A percentile compares a stretch with the other conserved stretches of the same genome.
These are phyloP conservation scores for Leuciscus waleckii DNA, from an alignment of 2,797 vertebrate species.

Conservation along the genomic window DNA sequence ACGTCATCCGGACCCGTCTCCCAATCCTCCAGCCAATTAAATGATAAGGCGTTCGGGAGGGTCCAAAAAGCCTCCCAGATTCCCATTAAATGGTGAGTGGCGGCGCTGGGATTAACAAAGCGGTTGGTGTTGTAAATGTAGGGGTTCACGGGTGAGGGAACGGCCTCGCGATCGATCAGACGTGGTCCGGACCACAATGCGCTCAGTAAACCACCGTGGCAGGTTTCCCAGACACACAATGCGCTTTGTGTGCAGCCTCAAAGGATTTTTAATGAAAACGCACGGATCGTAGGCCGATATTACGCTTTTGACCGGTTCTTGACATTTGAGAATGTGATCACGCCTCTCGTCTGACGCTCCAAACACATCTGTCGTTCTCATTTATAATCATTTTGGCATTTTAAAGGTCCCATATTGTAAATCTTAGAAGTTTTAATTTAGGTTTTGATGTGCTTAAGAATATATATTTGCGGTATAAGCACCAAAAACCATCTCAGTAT, in stretches of 20 bases:
- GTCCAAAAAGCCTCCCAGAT: constrained; percentile 31
- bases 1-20: constrained; percentile 41
- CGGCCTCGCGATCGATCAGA: constrained; percentile 25
- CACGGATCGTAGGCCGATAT: neutral
- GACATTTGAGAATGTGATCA: neutral
- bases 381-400: neutral
- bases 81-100: constrained; percentile 49
- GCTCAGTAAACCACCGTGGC: constrained; percentile 26
- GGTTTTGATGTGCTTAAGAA: no score
- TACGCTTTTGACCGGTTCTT: neutral
- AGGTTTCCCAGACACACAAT: constrained; percentile 31
- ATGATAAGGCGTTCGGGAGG: constrained; percentile 59
- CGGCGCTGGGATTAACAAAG: constrained; percentile 49
- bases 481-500: no score
- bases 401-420: no score
- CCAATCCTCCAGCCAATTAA: constrained; percentile 63
- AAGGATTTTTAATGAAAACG: constrained; percentile 15
- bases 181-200: neutral
- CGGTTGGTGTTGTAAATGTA: neutral
- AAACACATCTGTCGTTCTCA: neutral
- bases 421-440: no score
- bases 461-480: no score
- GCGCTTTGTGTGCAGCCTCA: constrained; percentile 3
- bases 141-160: constrained; percentile 11
- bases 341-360: neutral